phyloP scores from a whole-genome alignment of 2,113 vertebrate genomes.

The Alethe castanea region DNA sequence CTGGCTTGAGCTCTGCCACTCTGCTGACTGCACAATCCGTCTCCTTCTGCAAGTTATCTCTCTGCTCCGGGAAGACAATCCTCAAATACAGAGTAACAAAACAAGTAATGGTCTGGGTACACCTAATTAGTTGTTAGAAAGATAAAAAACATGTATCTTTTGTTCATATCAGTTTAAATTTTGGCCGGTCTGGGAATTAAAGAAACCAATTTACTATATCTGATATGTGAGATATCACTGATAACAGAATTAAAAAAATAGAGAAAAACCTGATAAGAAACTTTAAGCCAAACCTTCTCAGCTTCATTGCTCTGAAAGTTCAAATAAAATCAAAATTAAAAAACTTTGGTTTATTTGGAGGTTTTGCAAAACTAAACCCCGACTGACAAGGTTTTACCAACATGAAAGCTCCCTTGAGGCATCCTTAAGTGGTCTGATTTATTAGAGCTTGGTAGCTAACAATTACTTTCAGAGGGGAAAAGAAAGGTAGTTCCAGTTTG shows the following conservation, averaged over 20 bases:
- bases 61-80: not conserved
- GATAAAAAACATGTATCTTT: not conserved
- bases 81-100: not conserved
- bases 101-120: not conserved
- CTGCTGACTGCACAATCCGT: not conserved
- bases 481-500: not conserved
- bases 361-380: not conserved
- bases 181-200: not conserved
- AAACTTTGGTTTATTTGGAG: not conserved
- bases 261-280: not conserved
- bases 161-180: not conserved
- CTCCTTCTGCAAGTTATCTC: not conserved
- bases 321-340: not conserved
- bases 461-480: constrained; percentile 23
- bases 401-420: not conserved
- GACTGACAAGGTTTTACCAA: not conserved
- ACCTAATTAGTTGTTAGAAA: not conserved
- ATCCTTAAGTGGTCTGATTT: not conserved
- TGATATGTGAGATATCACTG: not conserved
- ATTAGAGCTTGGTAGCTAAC: constrained; percentile 5
- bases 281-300: not conserved
- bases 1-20: not conserved
- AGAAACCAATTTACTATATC: not conserved
- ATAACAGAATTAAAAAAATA: not conserved
- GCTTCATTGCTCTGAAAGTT: not conserved